These are phyloP conservation scores for Drosophila niveifrons DNA, from an alignment of 2,888 invertebrate species.

Conservation along the genomic window DNA sequence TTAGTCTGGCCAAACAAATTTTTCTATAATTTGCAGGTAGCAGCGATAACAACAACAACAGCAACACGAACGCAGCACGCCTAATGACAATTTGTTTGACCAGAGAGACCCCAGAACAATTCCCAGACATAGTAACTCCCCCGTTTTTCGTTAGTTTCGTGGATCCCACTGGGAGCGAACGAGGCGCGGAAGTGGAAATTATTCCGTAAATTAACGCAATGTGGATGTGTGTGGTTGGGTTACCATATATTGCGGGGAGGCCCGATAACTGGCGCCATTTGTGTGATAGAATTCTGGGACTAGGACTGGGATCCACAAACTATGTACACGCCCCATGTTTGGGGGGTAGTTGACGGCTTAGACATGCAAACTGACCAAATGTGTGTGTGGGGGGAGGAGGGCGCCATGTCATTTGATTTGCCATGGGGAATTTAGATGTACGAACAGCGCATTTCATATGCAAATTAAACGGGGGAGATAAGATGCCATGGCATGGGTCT, in stretches of 20 bases:
- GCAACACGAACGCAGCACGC: conserved; percentile 51
- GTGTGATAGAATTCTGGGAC: conserved; percentile 16
- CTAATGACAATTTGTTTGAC: conserved; percentile 77
- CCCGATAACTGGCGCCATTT: conserved; percentile 67
- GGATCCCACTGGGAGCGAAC: conserved; percentile 19
- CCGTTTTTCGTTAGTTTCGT: neutral
- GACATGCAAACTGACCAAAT: conserved; percentile 57
- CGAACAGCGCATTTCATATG: conserved; percentile 79
- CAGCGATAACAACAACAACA: conserved; percentile 52
- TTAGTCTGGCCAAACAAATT: conserved; percentile 77
- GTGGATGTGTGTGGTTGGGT: conserved; percentile 31
- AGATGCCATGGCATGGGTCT: conserved; percentile 43
- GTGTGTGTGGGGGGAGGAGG: neutral
- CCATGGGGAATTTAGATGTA: conserved; percentile 67
- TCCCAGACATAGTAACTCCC: neutral
- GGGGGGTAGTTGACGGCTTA: conserved; percentile 14
- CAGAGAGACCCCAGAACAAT: conserved; percentile 25
- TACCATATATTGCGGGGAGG: conserved; percentile 12
- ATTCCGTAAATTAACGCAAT: conserved; percentile 77
- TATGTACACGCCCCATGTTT: conserved; percentile 47
- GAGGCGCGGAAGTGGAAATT: conserved; percentile 72
- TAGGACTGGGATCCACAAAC: conserved; percentile 30
- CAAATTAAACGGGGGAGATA: conserved; percentile 81
- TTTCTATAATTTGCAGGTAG: conserved; percentile 74
- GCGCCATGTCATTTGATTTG: conserved; percentile 74